Evolutionary conservation across 2,797 vertebrate species (phyloP), one percentile per base, ranked within the genome.

Genomic region (Anniella stebbinsi): DNA sequence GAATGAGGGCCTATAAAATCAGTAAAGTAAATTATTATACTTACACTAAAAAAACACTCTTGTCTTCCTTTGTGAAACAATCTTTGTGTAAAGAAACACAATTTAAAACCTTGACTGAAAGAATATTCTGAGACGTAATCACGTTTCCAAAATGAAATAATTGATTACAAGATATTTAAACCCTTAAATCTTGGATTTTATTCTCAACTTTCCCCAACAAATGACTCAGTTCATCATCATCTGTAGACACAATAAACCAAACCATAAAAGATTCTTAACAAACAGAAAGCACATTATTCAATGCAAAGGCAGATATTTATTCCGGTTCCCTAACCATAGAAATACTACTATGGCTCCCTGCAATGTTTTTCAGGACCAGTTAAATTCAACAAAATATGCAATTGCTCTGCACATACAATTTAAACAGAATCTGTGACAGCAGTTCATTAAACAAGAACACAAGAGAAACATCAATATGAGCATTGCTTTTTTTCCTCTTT

Each of bases 401-500:
- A 38, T 23, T 48, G 41, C 7, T 12, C 30, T n/a, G 41, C 30
- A 2, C 66, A 28, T 86, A 85, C 86, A 70, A 88, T 54, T 70
- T 76, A 87, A 73, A 83, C n/a, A 86, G 91, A 84, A 66, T 7
- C 51, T 0, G 38, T 4, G 30, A 69, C 1, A 33, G 38, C 70
- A 69, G 72, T 69, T 78, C 88, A 84, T 85, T 69, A 67, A 54
- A 86, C 1, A 48, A 69, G 45, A 33, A 23, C 28, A 70, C 84
- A 91, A 83, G 84, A 60, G 77, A 75, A 38, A 84, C 86, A 70
- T 51, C 77, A 4, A 60, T 73, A 70, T 4, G 41, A 93, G 66
- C 0, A 1, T 70, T 0, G n/a, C 3, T 6, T 75, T 10, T 12
- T 76, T 84, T 45, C 17, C 11, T n/a, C 4, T 60, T 85, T 36